Evolutionary conservation across 1,140 invertebrate species (phyloP), one percentile per base, ranked within the genome.

Genomic region (Pseudachorutes palmiensis): DNA sequence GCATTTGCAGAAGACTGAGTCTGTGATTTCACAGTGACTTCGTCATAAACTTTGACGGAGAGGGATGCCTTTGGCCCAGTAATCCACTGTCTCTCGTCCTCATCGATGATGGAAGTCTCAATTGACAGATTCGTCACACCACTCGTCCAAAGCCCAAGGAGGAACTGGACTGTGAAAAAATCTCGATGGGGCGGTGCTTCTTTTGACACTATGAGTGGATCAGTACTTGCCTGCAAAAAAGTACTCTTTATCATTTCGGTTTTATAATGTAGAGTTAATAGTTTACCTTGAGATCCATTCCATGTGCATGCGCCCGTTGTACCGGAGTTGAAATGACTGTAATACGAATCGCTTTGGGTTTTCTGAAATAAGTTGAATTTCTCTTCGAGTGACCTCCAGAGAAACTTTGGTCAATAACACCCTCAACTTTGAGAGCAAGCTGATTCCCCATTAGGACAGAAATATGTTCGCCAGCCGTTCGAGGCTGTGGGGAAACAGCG

Each of bases 371-470:
- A 30, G 26, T 28, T 60, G 57, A 59, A n/a, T 66, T 30, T 2
- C 28, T 31, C 24, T 24, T 28, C 41, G 24, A 32, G 48, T 51
- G 19, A 31, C 16, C 36, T 32, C 65, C 65, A 19, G 58, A 24
- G 26, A 65, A 51, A 75, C 72, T 69, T 49, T 91, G 88, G 74
- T 89, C 85, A 61, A 93, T 83, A 14, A 94, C 89, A 9, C 91
- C 91, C 78, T 94, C 91, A 0, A 94, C 88, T 80, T 91, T 92
- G 1, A 94, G 81, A 1, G 89, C 88, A 24, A 94, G 80, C 66
- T 90, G 86, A 61, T 87, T 88, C 48, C 89, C 88, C 30, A 85
- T 83, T 33, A 87, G 85, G 2, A 91, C 85, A 32, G 85, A 83
- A 5, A 92, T 85, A 0, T 87, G 87, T 73, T 92, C 90, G 0